These are phyloP conservation scores for Drosophila algonquin DNA, from an alignment of 2,888 invertebrate genomes.

Conservation along the genomic window DNA sequence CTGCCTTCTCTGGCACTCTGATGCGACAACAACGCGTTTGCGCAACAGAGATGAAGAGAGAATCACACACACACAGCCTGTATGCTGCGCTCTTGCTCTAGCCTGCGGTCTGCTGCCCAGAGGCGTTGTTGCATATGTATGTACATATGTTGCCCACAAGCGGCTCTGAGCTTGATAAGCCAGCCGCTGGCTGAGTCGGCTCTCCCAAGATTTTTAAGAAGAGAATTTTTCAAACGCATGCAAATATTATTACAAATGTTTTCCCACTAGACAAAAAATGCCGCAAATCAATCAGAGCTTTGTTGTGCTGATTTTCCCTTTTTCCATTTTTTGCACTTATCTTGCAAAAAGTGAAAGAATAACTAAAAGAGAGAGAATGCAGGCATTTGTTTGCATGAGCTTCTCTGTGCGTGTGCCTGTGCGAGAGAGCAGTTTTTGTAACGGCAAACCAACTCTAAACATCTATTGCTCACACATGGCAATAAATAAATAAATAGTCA, in stretches of 20 bases:
- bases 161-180: conserved; percentile 30
- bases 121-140: conserved; percentile 3
- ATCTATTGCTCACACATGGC: conserved; percentile 54
- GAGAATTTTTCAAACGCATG: background rate
- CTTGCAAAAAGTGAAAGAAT: background rate
- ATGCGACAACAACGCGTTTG: conserved; percentile 59
- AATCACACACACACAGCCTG: conserved; percentile 13
- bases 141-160: background rate
- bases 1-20: conserved; percentile 32
- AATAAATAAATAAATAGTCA: conserved; percentile 41
- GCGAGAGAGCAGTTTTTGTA: conserved; percentile 25
- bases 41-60: conserved; percentile 69
- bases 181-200: conserved; percentile 15
- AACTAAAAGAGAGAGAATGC: too few relatives aligned
- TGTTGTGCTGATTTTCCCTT: background rate
- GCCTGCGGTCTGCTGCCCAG: conserved; percentile 4
- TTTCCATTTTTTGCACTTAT: too few relatives aligned
- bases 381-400: background rate
- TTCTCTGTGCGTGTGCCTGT: background rate
- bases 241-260: background rate
- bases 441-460: conserved; percentile 39
- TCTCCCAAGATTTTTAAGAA: conserved; percentile 18
- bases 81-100: conserved; percentile 32
- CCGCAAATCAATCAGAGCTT: background rate
- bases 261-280: background rate